Evolutionary conservation across 2,113 vertebrate genomes (phyloP).

Genomic region (Corythornis madagascariensis): DNA sequence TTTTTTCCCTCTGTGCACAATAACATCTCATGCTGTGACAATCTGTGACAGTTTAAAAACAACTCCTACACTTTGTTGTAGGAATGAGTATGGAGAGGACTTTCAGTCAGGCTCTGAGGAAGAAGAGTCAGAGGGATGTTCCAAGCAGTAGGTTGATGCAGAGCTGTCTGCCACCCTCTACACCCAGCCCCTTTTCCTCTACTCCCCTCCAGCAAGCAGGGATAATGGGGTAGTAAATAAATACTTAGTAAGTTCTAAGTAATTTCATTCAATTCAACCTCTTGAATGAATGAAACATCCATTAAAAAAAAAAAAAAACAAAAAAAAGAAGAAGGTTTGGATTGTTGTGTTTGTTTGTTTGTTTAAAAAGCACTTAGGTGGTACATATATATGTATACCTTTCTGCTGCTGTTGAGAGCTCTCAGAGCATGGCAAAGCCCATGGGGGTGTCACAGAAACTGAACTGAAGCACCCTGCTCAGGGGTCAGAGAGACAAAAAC

Average conservation of each 20-base stretch:
- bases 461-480: not conserved
- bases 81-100: not conserved
- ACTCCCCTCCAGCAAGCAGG: not conserved
- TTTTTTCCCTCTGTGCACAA: not conserved
- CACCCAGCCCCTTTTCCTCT: not conserved
- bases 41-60: not conserved
- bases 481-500: not conserved
- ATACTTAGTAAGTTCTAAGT: not conserved
- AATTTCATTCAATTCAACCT: not conserved
- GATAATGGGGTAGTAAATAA: not conserved
- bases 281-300: fast-evolving
- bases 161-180: not conserved
- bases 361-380: not conserved
- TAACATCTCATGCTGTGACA: not conserved
- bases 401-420: not conserved
- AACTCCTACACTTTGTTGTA: not conserved
- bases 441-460: not conserved
- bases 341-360: no score
- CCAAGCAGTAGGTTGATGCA: not conserved
- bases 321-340: no score
- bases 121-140: not conserved
- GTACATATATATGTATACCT: not conserved
- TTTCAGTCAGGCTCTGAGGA: not conserved
- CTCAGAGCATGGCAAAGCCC: fast-evolving
- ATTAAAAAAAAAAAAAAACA: not conserved